A percentile compares a stretch with the other conserved stretches of the same genome.
Evolutionary conservation across 1,140 invertebrate genomes (phyloP).

Genomic region (Drosophila willistoni): DNA sequence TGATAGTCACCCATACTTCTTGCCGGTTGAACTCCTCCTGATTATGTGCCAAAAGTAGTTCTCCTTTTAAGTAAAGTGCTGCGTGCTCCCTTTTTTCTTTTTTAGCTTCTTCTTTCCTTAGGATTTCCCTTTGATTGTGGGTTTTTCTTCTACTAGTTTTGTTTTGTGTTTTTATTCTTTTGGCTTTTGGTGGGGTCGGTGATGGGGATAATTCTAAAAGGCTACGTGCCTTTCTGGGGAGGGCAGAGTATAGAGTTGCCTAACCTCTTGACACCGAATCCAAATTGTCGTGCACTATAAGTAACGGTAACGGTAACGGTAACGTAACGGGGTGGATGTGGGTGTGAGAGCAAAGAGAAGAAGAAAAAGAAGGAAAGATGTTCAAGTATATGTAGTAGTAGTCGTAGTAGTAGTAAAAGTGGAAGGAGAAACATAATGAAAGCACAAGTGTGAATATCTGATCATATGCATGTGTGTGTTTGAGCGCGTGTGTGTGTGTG

Average conservation of each 20-base stretch:
- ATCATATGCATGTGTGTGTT: neutral
- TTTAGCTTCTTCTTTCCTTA: neutral
- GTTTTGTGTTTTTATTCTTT: neutral
- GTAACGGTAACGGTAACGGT: slow-evolving; percentile 2
- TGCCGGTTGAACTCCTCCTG: slow-evolving; percentile 24
- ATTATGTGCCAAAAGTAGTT: neutral
- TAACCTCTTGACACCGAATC: slow-evolving; percentile 78
- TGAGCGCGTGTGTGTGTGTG: neutral
- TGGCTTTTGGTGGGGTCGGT: neutral
- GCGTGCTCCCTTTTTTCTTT: neutral
- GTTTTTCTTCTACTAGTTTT: slow-evolving; percentile 12
- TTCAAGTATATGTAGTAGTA: slow-evolving; percentile 1
- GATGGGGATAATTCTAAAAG: slow-evolving; percentile 18
- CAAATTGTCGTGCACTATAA: slow-evolving; percentile 67
- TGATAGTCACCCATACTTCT: slow-evolving; percentile 79
- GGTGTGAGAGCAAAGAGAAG: neutral
- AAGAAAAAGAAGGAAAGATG: slow-evolving; percentile 12
- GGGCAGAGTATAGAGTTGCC: slow-evolving; percentile 71
- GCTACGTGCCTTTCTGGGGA: slow-evolving; percentile 57
- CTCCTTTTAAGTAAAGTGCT: slow-evolving; percentile 15
- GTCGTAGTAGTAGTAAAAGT: slow-evolving; percentile 1
- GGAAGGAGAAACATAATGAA: slow-evolving; percentile 18
- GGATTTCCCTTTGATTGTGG: neutral
- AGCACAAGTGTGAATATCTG: slow-evolving; percentile 29
- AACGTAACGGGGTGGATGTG: slow-evolving; percentile 5